These are phyloP conservation scores for Camponotus floridanus DNA, from an alignment of 1,140 invertebrate genomes.

Conservation along the genomic window DNA sequence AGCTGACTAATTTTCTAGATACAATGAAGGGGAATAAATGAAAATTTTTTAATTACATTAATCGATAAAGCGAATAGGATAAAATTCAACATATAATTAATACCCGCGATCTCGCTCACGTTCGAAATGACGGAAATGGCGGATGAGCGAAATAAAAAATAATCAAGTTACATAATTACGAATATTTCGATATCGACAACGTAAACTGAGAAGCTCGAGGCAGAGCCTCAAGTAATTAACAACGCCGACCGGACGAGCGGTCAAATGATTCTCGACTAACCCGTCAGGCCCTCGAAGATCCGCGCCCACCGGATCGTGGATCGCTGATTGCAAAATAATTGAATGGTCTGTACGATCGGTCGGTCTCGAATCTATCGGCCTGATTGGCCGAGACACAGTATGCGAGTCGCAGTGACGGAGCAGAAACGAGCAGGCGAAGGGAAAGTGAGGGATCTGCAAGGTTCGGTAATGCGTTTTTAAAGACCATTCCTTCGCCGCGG, in stretches of 20 bases:
- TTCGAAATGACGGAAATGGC: background rate
- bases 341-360: slow-evolving; percentile 80
- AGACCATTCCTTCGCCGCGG: slow-evolving; percentile 76
- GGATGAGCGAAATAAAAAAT: background rate
- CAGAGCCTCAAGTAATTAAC: slow-evolving; percentile 42
- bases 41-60: slow-evolving; percentile 26
- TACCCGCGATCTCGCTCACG: background rate
- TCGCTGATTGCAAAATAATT: slow-evolving; percentile 84
- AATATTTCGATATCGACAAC: slow-evolving; percentile 10
- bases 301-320: slow-evolving; percentile 45
- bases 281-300: slow-evolving; percentile 35
- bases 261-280: slow-evolving; percentile 40
- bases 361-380: slow-evolving; percentile 79
- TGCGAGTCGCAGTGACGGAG: slow-evolving; percentile 25
- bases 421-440: slow-evolving; percentile 21
- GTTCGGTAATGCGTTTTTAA: slow-evolving; percentile 84
- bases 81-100: background rate
- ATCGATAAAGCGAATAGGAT: background rate
- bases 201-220: background rate
- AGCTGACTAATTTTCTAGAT: slow-evolving; percentile 13
- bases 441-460: slow-evolving; percentile 42
- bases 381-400: slow-evolving; percentile 74
- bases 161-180: background rate
- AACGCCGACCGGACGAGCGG: slow-evolving; percentile 27
- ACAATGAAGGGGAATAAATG: background rate